phyloP scores from a whole-genome alignment of 2,113 vertebrate genomes.

The Oryctolagus cuniculus region DNA sequence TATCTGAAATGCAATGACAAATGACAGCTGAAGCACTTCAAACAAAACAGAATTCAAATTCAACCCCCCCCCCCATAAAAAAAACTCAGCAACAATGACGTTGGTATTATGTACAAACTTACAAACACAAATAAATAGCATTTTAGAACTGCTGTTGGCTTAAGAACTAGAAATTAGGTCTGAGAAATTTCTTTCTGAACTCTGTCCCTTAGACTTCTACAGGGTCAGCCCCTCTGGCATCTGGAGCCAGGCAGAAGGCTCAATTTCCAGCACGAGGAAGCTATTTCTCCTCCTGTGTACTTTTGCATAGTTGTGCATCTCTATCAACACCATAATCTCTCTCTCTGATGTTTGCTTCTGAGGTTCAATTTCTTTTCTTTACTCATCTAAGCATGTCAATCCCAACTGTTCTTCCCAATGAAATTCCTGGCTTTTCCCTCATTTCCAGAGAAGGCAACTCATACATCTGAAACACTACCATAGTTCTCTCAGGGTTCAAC shows the following conservation, averaged over 20 bases:
- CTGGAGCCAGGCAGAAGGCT: conserved; percentile 4
- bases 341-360: conserved; percentile 46
- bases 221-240: neutral
- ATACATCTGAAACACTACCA: conserved; percentile 36
- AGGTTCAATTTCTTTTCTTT: conserved; percentile 30
- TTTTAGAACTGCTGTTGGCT: conserved; percentile 62
- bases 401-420: conserved; percentile 12
- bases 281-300: neutral
- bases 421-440: conserved; percentile 17
- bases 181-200: conserved; percentile 55
- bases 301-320: conserved; percentile 43
- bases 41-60: conserved; percentile 68
- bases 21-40: conserved; percentile 52
- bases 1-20: conserved; percentile 66
- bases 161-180: conserved; percentile 64
- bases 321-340: conserved; percentile 8
- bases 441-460: conserved; percentile 55
- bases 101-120: conserved; percentile 77
- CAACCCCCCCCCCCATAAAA: neutral
- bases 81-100: conserved; percentile 53
- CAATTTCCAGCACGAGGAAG: neutral
- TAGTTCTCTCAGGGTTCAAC: conserved; percentile 17
- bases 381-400: conserved; percentile 26
- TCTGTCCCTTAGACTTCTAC: conserved; percentile 18
- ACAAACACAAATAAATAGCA: conserved; percentile 80